Evolutionary conservation across 2,888 invertebrate genomes (phyloP).

Genomic region (Bombylius major): DNA sequence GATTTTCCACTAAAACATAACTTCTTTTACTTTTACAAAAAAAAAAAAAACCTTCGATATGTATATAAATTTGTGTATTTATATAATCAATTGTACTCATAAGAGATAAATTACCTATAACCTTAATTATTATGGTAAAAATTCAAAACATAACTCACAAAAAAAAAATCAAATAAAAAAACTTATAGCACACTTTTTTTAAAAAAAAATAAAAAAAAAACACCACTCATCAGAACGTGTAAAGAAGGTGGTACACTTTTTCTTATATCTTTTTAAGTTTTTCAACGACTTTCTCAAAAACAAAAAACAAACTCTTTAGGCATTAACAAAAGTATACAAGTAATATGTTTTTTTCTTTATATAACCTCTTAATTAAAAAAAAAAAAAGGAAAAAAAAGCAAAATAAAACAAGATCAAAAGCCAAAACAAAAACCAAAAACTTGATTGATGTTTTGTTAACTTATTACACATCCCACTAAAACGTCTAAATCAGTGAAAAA

Average conservation of each 20-base stretch:
- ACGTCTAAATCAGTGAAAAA: neutral
- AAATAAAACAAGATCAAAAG: neutral
- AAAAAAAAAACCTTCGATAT: too few relatives aligned
- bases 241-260: neutral
- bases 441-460: conserved; percentile 5
- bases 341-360: neutral
- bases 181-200: too few relatives aligned
- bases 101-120: too few relatives aligned
- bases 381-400: neutral
- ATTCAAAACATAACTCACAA: too few relatives aligned
- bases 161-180: too few relatives aligned
- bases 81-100: too few relatives aligned
- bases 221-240: neutral
- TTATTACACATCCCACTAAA: neutral
- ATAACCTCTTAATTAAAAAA: neutral
- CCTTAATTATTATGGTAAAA: too few relatives aligned
- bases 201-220: too few relatives aligned
- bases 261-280: neutral
- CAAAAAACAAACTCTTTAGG: neutral
- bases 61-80: too few relatives aligned
- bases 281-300: neutral
- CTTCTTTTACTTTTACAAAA: too few relatives aligned
- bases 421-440: neutral
- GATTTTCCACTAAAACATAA: too few relatives aligned
- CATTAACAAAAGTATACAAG: neutral